Evolutionary conservation across 2,888 invertebrate species (phyloP).

Genomic region (Campaea margaritaria): DNA sequence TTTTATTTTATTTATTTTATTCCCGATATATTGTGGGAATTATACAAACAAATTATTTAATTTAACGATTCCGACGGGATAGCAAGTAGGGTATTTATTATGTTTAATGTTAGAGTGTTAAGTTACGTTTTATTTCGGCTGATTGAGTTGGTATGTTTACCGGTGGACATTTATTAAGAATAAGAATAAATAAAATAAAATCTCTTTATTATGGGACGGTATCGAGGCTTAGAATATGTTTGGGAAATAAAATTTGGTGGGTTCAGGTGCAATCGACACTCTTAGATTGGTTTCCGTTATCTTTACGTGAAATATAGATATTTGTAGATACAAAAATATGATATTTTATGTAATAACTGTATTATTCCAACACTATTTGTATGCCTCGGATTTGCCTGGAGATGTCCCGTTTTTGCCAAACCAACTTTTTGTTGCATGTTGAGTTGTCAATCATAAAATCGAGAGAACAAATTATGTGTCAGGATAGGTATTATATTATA

Average conservation of each 20-base stretch:
- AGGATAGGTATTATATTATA: no score
- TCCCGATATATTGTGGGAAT: conserved; percentile 39
- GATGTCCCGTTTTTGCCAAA: no score
- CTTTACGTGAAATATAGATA: no score
- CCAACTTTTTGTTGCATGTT: no score
- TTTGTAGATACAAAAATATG: no score
- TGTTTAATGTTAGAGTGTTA: conserved; percentile 34
- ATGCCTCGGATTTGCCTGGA: no score
- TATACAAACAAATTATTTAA: conserved; percentile 44
- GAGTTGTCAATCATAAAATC: no score
- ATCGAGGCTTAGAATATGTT: conserved; percentile 6
- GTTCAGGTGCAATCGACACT: background rate
- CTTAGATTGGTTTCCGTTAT: no score
- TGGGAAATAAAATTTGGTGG: background rate
- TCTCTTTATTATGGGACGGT: conserved; percentile 8
- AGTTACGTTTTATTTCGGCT: conserved; percentile 36
- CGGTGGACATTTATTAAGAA: conserved; percentile 16
- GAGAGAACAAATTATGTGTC: no score
- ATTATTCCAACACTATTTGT: no score
- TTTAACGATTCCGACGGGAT: conserved; percentile 41
- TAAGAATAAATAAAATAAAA: conserved; percentile 25
- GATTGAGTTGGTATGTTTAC: conserved; percentile 31
- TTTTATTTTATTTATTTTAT: conserved; percentile 17
- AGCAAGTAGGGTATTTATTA: conserved; percentile 43
- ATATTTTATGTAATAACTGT: no score